Evolutionary conservation across 2,113 vertebrate genomes (phyloP), one percentile per base, ranked within the genome.

Genomic region (Dissostichus mawsoni): DNA sequence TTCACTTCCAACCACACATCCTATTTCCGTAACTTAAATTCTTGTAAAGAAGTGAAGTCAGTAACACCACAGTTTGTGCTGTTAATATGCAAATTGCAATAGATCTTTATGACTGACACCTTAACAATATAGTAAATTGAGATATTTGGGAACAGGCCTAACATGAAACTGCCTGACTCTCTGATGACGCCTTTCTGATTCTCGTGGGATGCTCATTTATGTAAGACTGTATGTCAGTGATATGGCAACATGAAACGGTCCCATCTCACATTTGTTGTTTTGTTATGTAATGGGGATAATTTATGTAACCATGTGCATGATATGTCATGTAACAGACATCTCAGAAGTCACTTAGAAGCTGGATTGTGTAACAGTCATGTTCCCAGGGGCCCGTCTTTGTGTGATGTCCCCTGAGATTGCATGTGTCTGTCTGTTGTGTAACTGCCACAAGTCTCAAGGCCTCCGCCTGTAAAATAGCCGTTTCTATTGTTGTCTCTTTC

Each of bases 401-500:
- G 52, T 58, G 7, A 64, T 12, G 58, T 59, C 82, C 72, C 82
- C 58, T 67, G 80, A 70, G 80, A 78, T 76, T 25, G 81, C 84
- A 59, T 82, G 82, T 87, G 41, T 86, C 76, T 81, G 20, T 17
- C 25, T 70, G 50, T 81, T 89, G 20, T 81, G 59, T 86, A 89
- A 91, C 77, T 33, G 76, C 71, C 78, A 72, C 70, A 74, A 84
- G 69, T 68, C 86, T 65, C 0, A 3, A 67, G 73, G 83, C 16
- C 18, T 62, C 17, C 48, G 10, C 62, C 68, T 48, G 61, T 78
- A 11, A 74, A 86, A 76, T 41, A 69, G 68, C 16, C 33, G 62
- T 48, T 76, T 82, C 85, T 90, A 88, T 86, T 90, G 86, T 76
- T 87, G 74, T 12, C 72, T 68, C 57, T 73, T 90, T 80, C 45